phyloP scores from a whole-genome alignment of 1,140 invertebrate genomes.

The Drosophila lacteicornis region DNA sequence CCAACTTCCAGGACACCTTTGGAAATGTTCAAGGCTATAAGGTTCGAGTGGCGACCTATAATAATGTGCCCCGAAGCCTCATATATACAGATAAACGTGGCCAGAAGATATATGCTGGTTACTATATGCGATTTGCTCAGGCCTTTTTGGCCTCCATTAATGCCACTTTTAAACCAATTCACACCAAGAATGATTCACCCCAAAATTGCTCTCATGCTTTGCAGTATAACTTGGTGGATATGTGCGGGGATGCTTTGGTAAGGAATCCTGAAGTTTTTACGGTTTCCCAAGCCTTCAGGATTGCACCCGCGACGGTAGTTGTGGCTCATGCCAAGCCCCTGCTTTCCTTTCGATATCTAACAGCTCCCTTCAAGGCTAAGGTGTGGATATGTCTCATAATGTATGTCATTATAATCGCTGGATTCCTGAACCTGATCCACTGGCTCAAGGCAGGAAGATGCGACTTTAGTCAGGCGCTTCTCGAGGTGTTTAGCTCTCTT shows the following conservation, averaged over 20 bases:
- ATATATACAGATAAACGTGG: slow-evolving; percentile 37
- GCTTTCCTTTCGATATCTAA: slow-evolving; percentile 38
- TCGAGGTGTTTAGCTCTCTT: slow-evolving; percentile 59
- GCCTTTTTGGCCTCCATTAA: slow-evolving; percentile 41
- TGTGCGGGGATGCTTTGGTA: slow-evolving; percentile 57
- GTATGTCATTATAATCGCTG: slow-evolving; percentile 37
- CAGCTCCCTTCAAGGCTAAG: slow-evolving; percentile 41
- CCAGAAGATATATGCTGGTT: slow-evolving; percentile 30
- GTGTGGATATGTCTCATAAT: slow-evolving; percentile 48
- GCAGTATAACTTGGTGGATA: slow-evolving; percentile 29
- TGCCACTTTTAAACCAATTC: slow-evolving; percentile 39
- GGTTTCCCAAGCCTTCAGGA: slow-evolving; percentile 22
- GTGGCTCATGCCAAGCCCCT: slow-evolving; percentile 49
- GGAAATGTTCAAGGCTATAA: slow-evolving; percentile 20
- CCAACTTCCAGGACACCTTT: not conserved
- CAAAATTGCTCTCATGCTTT: slow-evolving; percentile 38
- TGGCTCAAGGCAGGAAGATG: slow-evolving; percentile 43
- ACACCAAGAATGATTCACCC: slow-evolving; percentile 27
- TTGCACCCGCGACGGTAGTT: slow-evolving; percentile 57
- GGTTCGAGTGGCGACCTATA: slow-evolving; percentile 54
- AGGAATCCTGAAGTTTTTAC: slow-evolving; percentile 15
- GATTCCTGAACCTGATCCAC: slow-evolving; percentile 47
- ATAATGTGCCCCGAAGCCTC: slow-evolving; percentile 50
- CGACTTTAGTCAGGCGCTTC: slow-evolving; percentile 52
- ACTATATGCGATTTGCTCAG: slow-evolving; percentile 48